phyloP scores from a whole-genome alignment of 1,140 invertebrate species.

The Diuraphis noxia region DNA sequence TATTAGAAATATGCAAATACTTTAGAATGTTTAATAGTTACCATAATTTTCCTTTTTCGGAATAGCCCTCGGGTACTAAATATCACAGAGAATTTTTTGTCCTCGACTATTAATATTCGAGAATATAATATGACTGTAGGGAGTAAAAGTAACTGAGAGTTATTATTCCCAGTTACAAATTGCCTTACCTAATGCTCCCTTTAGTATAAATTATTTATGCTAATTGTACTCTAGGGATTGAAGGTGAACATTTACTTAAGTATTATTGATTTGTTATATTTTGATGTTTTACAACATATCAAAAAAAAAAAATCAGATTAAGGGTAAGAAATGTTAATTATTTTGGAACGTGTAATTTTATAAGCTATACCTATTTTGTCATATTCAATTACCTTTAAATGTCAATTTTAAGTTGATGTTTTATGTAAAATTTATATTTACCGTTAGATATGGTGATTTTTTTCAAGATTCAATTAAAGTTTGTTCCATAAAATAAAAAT shows the following conservation, averaged over 20 bases:
- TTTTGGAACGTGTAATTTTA: neutral
- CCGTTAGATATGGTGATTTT: neutral
- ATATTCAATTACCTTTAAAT: neutral
- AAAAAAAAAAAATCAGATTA: neutral
- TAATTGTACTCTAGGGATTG: slow-evolving; percentile 10
- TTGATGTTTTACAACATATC: neutral
- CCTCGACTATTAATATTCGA: slow-evolving; percentile 18
- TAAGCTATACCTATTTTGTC: neutral
- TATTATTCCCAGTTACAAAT: slow-evolving; percentile 29
- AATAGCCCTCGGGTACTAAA: neutral
- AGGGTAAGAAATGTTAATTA: neutral
- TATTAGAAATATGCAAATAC: neutral
- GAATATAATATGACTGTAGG: slow-evolving; percentile 10
- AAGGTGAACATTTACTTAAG: neutral
- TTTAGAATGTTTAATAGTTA: neutral
- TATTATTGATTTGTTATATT: slow-evolving; percentile 22
- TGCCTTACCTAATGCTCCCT: neutral
- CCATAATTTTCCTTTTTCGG: neutral
- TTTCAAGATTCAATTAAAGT: too few species aligned
- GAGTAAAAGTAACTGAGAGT: slow-evolving; percentile 25
- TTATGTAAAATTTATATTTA: neutral
- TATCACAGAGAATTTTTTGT: neutral
- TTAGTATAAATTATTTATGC: neutral
- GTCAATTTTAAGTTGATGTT: neutral
- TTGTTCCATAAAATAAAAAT: too few species aligned